phyloP scores from a whole-genome alignment of 2,797 vertebrate species.

The Gallirallus australis region DNA sequence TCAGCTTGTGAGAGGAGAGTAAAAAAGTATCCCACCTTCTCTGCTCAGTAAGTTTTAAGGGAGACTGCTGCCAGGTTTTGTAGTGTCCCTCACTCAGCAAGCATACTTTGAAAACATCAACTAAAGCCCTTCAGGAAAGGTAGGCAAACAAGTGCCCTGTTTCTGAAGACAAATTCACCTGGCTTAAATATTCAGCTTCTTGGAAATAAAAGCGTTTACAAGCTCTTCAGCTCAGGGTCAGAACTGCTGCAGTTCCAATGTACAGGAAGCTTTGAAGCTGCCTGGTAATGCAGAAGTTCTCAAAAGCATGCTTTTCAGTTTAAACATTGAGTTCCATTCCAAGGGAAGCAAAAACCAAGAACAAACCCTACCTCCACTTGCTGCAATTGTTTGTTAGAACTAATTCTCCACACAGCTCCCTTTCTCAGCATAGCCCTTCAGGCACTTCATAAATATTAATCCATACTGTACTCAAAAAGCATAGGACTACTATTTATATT shows the following conservation, averaged over 20 bases:
- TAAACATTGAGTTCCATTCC: background rate
- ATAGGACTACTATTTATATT: background rate
- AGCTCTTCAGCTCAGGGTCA: background rate
- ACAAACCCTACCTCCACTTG: background rate
- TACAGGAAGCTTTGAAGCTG: background rate
- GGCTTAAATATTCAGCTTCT: background rate
- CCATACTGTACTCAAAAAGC: background rate
- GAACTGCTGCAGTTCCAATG: background rate
- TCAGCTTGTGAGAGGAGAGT: background rate
- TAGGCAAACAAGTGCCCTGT: background rate
- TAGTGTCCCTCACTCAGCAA: background rate
- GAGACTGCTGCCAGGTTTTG: background rate
- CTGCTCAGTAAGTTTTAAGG: background rate
- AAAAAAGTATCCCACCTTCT: background rate
- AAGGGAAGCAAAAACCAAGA: background rate
- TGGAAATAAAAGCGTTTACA: background rate
- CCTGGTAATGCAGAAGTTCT: background rate
- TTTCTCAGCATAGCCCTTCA: background rate
- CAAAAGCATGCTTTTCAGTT: background rate
- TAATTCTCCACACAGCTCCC: background rate
- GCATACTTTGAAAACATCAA: background rate
- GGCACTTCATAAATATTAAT: conserved; percentile 17
- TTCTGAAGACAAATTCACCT: background rate
- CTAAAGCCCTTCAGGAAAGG: background rate
- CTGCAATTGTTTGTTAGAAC: background rate